Percentiles rank a stretch among this genome's conserved stretches.
Conservation (phyloP, 2,113 vertebrate genomes). For the Periophthalmus modestus region DNA sequence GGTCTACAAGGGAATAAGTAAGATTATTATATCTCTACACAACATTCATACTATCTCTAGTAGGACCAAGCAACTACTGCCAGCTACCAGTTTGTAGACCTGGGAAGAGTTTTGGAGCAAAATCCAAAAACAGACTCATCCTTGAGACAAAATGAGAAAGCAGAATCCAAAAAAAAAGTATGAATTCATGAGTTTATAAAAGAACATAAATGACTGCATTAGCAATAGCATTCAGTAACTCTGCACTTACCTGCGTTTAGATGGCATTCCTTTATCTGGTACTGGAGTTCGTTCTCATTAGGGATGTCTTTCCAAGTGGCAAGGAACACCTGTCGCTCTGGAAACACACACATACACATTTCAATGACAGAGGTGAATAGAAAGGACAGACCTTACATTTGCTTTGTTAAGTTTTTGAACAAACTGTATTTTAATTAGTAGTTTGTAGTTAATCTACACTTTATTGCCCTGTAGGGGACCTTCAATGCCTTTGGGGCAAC, state of each 20-base stretch:
- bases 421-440: background rate
- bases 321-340: conserved; percentile 97
- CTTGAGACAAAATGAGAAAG: conserved; percentile 16
- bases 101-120: background rate
- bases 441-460: background rate
- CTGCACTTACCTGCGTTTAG: conserved; percentile 84
- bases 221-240: too few species aligned
- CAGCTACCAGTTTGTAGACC: background rate
- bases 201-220: background rate
- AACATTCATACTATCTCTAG: background rate
- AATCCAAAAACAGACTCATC: background rate
- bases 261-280: conserved; percentile 99
- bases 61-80: background rate
- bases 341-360: background rate
- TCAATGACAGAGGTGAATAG: background rate
- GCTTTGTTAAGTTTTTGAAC: too few species aligned
- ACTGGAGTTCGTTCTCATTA: conserved; percentile 98
- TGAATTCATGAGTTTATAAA: conserved; percentile 14
- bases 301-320: conserved; percentile 99
- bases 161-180: conserved; percentile 44
- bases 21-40: background rate
- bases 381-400: too few species aligned
- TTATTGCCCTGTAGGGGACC: too few species aligned
- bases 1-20: background rate
- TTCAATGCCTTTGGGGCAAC: too few species aligned